Evolutionary conservation across 64 coral and sea anemone species (phyloP).

Genomic region (Trachythela sp.): DNA sequence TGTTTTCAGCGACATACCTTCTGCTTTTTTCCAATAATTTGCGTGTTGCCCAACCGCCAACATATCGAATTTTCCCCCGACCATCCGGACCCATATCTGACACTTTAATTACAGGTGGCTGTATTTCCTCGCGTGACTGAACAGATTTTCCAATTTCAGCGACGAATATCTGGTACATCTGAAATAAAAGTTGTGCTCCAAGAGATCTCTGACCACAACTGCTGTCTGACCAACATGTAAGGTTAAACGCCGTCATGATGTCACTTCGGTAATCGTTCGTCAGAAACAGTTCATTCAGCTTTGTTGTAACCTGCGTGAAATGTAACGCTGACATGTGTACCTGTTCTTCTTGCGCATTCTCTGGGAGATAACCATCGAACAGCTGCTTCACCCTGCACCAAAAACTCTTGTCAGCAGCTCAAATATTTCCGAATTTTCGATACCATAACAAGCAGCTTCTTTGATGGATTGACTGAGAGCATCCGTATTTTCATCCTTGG

Average conservation of each 20-base stretch:
- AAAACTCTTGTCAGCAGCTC: background rate
- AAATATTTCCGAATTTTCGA: background rate
- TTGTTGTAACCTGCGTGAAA: background rate
- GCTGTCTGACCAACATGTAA: background rate
- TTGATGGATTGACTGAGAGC: background rate
- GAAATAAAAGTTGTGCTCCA: background rate
- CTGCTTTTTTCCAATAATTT: constrained; percentile 18
- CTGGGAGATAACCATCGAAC: background rate
- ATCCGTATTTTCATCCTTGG: background rate
- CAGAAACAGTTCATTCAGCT: background rate
- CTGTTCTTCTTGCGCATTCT: background rate
- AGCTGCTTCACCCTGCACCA: background rate
- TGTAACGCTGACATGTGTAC: background rate
- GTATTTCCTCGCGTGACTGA: background rate
- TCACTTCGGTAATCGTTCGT: background rate
- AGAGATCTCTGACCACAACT: background rate
- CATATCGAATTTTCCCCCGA: constrained; percentile 3
- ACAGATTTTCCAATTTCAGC: background rate
- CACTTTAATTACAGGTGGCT: background rate
- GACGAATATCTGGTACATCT: background rate
- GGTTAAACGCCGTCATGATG: background rate
- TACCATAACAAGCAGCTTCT: background rate
- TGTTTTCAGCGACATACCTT: background rate
- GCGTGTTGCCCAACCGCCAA: constrained; percentile 9
- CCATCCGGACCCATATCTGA: constrained; percentile 9